Percentiles rank a stretch among this genome's conserved stretches.
phyloP scores from a whole-genome alignment of 2,888 invertebrate genomes.

The Achlya flavicornis region DNA sequence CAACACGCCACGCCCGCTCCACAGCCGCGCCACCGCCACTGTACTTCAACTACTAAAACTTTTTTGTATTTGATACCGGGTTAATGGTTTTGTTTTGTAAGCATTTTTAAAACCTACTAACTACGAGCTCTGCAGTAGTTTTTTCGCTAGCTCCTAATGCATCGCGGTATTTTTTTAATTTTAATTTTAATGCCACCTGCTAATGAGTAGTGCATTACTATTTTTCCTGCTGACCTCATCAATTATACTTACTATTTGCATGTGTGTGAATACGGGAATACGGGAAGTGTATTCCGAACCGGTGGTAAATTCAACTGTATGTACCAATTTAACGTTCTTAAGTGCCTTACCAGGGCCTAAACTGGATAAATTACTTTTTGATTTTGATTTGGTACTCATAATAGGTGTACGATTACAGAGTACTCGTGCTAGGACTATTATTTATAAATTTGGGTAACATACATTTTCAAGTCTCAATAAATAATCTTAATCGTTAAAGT shows the following conservation, averaged over 20 bases:
- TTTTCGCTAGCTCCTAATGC: not conserved
- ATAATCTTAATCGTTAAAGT: too few relatives aligned
- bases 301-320: too few relatives aligned
- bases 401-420: not conserved
- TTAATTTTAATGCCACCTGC: not conserved
- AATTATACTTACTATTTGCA: not conserved
- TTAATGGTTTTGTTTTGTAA: not conserved
- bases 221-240: not conserved
- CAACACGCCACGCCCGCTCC: constrained; percentile 16
- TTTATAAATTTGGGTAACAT: too few relatives aligned
- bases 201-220: not conserved
- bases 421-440: too few relatives aligned
- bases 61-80: constrained; percentile 13
- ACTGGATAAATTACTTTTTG: too few relatives aligned
- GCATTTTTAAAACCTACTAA: not conserved
- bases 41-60: constrained; percentile 8
- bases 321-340: too few relatives aligned
- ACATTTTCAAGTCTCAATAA: too few relatives aligned
- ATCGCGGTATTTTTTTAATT: not conserved
- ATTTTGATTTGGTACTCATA: too few relatives aligned
- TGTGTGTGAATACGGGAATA: not conserved
- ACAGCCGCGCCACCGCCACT: constrained; percentile 9
- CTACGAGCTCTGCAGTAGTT: not conserved
- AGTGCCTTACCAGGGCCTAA: too few relatives aligned
- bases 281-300: too few relatives aligned